phyloP scores from a whole-genome alignment of 2,888 invertebrate genomes.

The Microctonus aethiopoides region DNA sequence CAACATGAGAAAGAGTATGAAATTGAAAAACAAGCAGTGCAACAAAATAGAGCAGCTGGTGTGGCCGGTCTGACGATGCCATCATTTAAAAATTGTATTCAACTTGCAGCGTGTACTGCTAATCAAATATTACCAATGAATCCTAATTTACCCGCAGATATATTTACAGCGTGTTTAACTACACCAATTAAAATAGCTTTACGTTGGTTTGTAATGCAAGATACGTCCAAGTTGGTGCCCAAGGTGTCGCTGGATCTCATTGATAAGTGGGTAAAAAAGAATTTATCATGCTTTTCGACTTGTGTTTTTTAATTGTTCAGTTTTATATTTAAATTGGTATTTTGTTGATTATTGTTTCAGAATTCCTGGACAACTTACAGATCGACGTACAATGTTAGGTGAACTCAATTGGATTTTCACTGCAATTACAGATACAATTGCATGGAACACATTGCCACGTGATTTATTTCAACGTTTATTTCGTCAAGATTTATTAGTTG shows the following conservation, averaged over 20 bases:
- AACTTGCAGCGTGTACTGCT: constrained; percentile 95
- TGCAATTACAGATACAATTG: constrained; percentile 99
- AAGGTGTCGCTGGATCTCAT: constrained; percentile 85
- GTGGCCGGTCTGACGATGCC: constrained; percentile 66
- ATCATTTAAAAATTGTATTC: constrained; percentile 91
- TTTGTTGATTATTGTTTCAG: constrained; percentile 66
- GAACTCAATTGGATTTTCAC: constrained; percentile 99
- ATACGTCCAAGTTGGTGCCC: constrained; percentile 83
- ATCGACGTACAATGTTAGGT: constrained; percentile 96
- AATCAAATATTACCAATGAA: constrained; percentile 96
- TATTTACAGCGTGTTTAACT: constrained; percentile 98
- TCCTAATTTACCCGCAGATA: constrained; percentile 95
- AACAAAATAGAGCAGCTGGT: constrained; percentile 61
- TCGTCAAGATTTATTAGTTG: constrained; percentile 97
- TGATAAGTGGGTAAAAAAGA: constrained; percentile 81
- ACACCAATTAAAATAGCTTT: constrained; percentile 97
- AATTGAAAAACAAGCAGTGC: constrained; percentile 61
- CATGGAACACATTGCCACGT: constrained; percentile 96
- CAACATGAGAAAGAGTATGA: constrained; percentile 89
- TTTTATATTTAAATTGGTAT: constrained; percentile 29
- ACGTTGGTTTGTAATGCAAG: constrained; percentile 92
- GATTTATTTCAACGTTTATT: constrained; percentile 97
- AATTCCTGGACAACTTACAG: constrained; percentile 94
- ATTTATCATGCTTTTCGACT: no score
- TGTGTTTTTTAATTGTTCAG: no score